Base-by-base conservation (phyloP, 2,113 vertebrate species). In the Megatriorchis doriae region DNA sequence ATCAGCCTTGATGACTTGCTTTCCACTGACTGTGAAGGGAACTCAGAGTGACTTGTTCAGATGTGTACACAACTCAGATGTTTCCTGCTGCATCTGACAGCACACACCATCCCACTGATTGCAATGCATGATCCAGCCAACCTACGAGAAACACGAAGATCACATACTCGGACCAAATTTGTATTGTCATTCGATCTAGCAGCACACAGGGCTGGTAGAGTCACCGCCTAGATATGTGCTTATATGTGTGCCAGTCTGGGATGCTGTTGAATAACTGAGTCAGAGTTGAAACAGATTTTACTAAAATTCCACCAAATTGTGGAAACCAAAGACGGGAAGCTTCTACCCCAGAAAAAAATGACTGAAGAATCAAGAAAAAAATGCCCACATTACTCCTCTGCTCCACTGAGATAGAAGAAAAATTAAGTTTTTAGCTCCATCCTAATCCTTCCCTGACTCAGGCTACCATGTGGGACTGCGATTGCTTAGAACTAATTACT, bases 401-500 rank as follows among this genome's bases (percentile, higher is more conserved):
- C 75, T 96, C 43, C 50, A 90, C 27, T 9, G 68, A 94, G 81
- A 91, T 0, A 87, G 93, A 90, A 82, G 90, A 91, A 93, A 96
- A 93, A 94, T 75, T 65, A 95, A 90, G 67, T 94, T 93, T 93
- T 81, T 85, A 94, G 62, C 63, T 91, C 50, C 48, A 61, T 82
- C 83, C 78, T 96, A 94, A 96, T 94, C 81, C 84, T 93, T 87
- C 71, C 89, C 74, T 7, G n/a, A 92, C 83, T 92, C 87, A 93
- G 71, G 66, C 84, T 94, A 91, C 87, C 86, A 65, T 80, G 89
- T 95, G 94, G 94, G 94, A 93, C 78, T 66, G 88, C 0, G 89
- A 91, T 93, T 94, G 81, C 96, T 95, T 88, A 87, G 89, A 95
- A 95, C 91, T 91, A 96, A 97, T 91, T 95, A 96, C 87, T 95